phyloP scores from a whole-genome alignment of 2,797 vertebrate species.

The Sciurus carolinensis region DNA sequence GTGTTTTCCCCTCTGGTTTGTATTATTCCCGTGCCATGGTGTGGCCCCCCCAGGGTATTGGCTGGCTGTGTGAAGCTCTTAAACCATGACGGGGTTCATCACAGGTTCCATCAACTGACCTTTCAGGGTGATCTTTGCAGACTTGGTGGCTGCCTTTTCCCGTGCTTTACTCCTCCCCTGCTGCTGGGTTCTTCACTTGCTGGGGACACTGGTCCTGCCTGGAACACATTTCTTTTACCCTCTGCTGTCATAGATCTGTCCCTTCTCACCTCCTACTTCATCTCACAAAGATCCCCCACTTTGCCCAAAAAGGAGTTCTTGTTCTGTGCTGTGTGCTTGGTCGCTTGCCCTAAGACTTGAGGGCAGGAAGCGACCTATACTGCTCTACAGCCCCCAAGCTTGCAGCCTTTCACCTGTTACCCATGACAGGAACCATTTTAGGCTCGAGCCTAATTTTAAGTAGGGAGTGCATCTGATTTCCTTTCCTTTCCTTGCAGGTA shows the following conservation, averaged over 20 bases:
- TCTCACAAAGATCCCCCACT: background rate
- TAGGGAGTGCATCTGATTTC: slow-evolving; percentile 56
- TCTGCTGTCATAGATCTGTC: fast-evolving
- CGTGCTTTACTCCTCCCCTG: fast-evolving
- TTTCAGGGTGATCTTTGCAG: background rate
- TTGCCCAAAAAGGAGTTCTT: background rate
- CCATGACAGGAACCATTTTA: background rate
- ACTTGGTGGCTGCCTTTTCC: background rate
- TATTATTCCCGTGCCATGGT: background rate
- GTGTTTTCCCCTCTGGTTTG: background rate
- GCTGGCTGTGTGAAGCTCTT: background rate
- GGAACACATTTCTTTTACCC: background rate
- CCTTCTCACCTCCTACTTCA: background rate
- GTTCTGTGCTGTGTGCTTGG: background rate
- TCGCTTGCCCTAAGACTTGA: background rate
- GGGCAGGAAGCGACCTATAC: background rate
- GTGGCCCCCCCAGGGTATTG: background rate
- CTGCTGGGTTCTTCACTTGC: background rate
- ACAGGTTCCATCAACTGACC: background rate
- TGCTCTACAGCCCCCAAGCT: fast-evolving
- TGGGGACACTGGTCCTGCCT: background rate
- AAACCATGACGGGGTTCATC: no score
- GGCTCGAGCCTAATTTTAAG: background rate
- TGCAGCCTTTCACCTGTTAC: background rate
- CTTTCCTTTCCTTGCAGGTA: slow-evolving; percentile 90